A percentile compares a stretch with the other conserved stretches of the same genome.
Evolutionary conservation across 1,140 invertebrate genomes (phyloP).

Genomic region (Thaumetopoea pityocampa): DNA sequence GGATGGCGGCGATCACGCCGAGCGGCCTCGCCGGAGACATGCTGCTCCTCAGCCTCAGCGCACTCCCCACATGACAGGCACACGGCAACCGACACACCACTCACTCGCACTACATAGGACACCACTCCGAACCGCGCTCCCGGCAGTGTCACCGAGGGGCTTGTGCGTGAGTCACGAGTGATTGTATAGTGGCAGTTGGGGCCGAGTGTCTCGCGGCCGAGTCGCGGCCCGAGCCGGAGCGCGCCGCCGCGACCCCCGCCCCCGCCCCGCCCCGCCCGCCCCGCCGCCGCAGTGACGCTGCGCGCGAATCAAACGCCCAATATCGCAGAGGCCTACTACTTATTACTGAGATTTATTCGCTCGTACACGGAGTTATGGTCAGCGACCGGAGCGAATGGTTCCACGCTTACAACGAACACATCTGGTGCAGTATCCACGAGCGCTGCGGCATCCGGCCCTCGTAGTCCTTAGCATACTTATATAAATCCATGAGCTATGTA

Average conservation of each 20-base stretch:
- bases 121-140: constrained; percentile 38
- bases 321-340: constrained; percentile 60
- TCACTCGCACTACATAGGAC: constrained; percentile 41
- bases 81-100: constrained; percentile 40
- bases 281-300: constrained; percentile 63
- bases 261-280: constrained; percentile 17
- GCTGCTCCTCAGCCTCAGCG: constrained; percentile 50
- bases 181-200: constrained; percentile 23
- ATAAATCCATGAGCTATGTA: too few relatives aligned
- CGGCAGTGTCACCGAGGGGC: constrained; percentile 40
- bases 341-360: constrained; percentile 70
- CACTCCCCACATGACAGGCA: constrained; percentile 55
- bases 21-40: constrained; percentile 48
- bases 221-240: constrained; percentile 28
- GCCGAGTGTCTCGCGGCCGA: constrained; percentile 35
- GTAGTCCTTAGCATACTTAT: too few relatives aligned
- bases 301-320: constrained; percentile 72
- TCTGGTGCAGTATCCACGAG: constrained; percentile 7
- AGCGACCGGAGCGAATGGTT: constrained; percentile 24
- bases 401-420: constrained; percentile 14
- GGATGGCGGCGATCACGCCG: constrained; percentile 43
- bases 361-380: constrained; percentile 52
- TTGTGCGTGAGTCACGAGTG: constrained; percentile 41
- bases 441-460: background rate
- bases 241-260: constrained; percentile 30